Conservation (phyloP, 2,113 vertebrate species). For the Hipposideros armiger region DNA sequence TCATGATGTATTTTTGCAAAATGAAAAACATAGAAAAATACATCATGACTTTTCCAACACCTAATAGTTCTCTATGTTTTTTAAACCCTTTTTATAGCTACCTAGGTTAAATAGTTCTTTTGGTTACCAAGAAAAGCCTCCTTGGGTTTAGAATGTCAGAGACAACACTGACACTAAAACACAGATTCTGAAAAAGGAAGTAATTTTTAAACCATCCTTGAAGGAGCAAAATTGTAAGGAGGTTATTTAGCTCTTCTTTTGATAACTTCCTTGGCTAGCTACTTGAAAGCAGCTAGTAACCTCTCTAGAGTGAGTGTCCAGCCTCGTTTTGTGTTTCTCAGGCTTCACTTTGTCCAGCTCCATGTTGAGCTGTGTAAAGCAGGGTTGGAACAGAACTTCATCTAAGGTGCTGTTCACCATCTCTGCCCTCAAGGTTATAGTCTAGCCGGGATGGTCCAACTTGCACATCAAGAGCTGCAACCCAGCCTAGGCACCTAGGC, state of each 20-base stretch:
- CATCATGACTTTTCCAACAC: too few species aligned
- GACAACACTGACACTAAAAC: neutral
- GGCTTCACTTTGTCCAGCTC: rapidly evolving
- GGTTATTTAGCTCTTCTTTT: neutral
- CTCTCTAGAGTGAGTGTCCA: neutral
- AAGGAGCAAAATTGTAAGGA: neutral
- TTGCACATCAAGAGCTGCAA: rapidly evolving
- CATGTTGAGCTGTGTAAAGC: rapidly evolving
- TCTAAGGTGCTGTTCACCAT: rapidly evolving
- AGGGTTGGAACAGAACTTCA: neutral
- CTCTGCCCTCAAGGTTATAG: neutral
- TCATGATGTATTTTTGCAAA: too few species aligned
- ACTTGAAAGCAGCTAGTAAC: neutral
- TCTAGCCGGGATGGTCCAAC: neutral
- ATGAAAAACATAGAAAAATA: too few species aligned
- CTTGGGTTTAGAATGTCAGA: neutral
- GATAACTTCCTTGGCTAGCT: neutral
- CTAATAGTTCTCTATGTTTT: neutral
- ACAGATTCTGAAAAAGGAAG: neutral
- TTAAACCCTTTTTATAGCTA: neutral
- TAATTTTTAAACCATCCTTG: neutral
- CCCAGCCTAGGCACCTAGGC: rapidly evolving
- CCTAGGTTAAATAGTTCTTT: neutral
- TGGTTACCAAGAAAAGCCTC: neutral
- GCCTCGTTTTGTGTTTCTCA: neutral